These are phyloP conservation scores for Microctonus aethiopoides DNA, from an alignment of 2,888 invertebrate genomes.

Conservation along the genomic window DNA sequence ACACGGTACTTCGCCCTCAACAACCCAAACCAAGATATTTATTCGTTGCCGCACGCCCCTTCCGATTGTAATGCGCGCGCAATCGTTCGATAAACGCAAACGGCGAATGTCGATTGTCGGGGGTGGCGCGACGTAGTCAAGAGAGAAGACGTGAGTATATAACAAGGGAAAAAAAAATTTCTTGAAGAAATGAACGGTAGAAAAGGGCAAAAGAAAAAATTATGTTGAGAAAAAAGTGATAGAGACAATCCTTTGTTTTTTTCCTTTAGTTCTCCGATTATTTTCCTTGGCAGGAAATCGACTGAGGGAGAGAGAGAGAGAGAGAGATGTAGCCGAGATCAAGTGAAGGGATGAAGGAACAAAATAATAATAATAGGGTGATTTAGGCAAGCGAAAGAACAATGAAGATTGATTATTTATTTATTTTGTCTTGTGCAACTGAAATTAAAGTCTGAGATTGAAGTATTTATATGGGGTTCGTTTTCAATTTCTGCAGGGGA, in stretches of 20 bases:
- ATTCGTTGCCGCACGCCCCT: slow-evolving; percentile 55
- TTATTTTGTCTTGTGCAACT: not conserved
- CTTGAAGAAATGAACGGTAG: slow-evolving; percentile 4
- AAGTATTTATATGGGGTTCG: not conserved
- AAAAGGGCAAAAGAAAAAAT: slow-evolving; percentile 12
- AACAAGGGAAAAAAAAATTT: not conserved
- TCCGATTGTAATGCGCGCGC: slow-evolving; percentile 61
- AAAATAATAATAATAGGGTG: not conserved
- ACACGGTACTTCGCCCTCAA: slow-evolving; percentile 45
- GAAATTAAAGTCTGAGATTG: not conserved
- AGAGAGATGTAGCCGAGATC: not conserved
- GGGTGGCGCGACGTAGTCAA: slow-evolving; percentile 40
- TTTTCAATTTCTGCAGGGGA: not conserved
- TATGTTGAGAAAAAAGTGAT: not conserved
- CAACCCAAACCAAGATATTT: slow-evolving; percentile 38
- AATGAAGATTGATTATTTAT: not conserved
- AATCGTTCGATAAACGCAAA: slow-evolving; percentile 66
- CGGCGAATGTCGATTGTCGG: slow-evolving; percentile 57
- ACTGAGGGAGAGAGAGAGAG: slow-evolving; percentile 9
- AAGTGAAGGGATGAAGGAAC: not conserved
- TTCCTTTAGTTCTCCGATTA: not conserved
- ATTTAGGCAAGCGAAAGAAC: not conserved
- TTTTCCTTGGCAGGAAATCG: slow-evolving; percentile 8
- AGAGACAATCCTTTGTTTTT: not conserved
- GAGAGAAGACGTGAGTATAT: slow-evolving; percentile 29